A percentile compares a stretch with the other conserved stretches of the same genome.
Evolutionary conservation across 23 tunicate species (phyloP).

Genomic region (Ciona savignyi): DNA sequence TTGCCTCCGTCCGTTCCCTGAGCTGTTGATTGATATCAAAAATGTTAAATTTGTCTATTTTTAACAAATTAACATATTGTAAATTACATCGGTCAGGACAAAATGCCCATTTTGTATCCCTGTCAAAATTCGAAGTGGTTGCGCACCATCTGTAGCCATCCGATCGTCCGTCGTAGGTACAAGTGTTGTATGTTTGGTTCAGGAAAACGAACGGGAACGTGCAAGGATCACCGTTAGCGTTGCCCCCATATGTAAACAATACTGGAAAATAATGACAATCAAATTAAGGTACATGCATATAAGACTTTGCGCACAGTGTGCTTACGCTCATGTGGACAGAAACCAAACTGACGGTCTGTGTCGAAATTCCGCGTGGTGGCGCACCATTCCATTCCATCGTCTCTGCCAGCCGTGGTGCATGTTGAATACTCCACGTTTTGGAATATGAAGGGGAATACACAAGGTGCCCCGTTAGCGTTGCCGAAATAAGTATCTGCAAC

Average conservation of each 20-base stretch:
- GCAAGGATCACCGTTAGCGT: slow-evolving; percentile 72
- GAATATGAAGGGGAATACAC: slow-evolving; percentile 83
- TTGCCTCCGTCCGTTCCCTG: slow-evolving; percentile 88
- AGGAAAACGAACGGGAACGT: slow-evolving; percentile 79
- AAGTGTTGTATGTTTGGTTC: slow-evolving; percentile 53
- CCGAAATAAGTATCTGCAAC: slow-evolving; percentile 71
- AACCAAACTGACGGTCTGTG: slow-evolving; percentile 54
- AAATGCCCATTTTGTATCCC: slow-evolving; percentile 66
- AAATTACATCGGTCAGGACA: slow-evolving; percentile 87
- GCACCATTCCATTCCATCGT: slow-evolving; percentile 86
- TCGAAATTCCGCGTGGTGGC: slow-evolving; percentile 68
- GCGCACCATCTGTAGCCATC: slow-evolving; percentile 98
- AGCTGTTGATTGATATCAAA: slow-evolving; percentile 12
- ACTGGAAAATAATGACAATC: slow-evolving; percentile 6
- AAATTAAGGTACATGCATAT: background rate
- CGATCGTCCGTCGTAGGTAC: slow-evolving; percentile 79
- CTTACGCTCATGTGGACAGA: slow-evolving; percentile 86
- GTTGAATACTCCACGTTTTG: slow-evolving; percentile 43
- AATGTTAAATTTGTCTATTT: slow-evolving; percentile 13
- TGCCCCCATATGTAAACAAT: slow-evolving; percentile 96
- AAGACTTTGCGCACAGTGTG: background rate
- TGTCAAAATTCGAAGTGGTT: slow-evolving; percentile 52
- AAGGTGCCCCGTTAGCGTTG: slow-evolving; percentile 71
- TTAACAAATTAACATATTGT: background rate
- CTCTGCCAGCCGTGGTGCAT: slow-evolving; percentile 61